Evolutionary conservation across 2,888 invertebrate species (phyloP).

Genomic region (Xestobium rufovillosum): DNA sequence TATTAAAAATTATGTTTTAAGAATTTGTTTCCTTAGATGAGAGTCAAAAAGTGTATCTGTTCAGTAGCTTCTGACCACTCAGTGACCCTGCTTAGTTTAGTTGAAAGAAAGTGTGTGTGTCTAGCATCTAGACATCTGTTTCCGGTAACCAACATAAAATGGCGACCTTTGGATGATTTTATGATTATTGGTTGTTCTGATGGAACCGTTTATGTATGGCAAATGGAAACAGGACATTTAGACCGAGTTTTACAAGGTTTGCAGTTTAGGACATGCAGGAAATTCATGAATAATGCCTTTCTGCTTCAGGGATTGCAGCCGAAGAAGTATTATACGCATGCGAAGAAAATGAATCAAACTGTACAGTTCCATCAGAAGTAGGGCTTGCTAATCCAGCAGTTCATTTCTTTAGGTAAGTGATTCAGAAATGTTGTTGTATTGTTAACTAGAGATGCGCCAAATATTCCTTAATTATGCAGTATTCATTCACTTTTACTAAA

Average conservation of each 20-base stretch:
- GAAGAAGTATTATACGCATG: slow-evolving; percentile 95
- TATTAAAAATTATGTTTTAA: background rate
- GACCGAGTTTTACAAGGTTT: slow-evolving; percentile 93
- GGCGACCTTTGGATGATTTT: slow-evolving; percentile 96
- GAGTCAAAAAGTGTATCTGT: slow-evolving; percentile 91
- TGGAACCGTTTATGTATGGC: slow-evolving; percentile 98
- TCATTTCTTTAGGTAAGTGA: slow-evolving; percentile 75
- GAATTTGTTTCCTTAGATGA: slow-evolving; percentile 54
- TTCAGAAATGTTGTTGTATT: too few relatives aligned
- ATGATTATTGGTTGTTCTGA: slow-evolving; percentile 96
- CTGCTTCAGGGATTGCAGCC: slow-evolving; percentile 68
- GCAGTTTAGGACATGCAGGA: too few relatives aligned
- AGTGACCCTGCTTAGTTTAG: slow-evolving; percentile 84
- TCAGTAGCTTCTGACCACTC: slow-evolving; percentile 97
- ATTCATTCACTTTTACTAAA: too few relatives aligned
- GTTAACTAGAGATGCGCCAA: too few relatives aligned
- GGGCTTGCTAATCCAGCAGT: slow-evolving; percentile 88
- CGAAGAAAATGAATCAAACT: slow-evolving; percentile 69
- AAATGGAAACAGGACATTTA: slow-evolving; percentile 98
- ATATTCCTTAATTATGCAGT: too few relatives aligned
- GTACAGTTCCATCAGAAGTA: slow-evolving; percentile 53
- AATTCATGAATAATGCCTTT: slow-evolving; percentile 6
- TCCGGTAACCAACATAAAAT: slow-evolving; percentile 91
- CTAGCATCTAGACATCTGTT: slow-evolving; percentile 88
- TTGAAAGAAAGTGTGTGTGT: slow-evolving; percentile 91